Evolutionary conservation across 2,113 vertebrate species (phyloP), one percentile per base, ranked within the genome.

Genomic region (Acinonyx jubatus): DNA sequence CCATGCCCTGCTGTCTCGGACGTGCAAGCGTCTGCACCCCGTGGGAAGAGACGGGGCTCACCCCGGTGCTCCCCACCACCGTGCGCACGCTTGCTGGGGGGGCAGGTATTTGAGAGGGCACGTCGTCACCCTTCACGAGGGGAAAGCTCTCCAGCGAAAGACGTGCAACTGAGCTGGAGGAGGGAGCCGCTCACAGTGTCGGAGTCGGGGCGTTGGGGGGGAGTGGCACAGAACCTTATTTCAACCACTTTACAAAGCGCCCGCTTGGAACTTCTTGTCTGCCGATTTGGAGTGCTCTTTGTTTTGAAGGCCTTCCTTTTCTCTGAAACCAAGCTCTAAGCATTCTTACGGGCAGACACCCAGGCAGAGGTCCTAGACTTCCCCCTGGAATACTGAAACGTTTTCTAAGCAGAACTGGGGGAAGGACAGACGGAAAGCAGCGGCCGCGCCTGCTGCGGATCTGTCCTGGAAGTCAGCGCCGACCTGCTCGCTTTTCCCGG

Each of bases 291-390:
- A 76, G 25, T 36, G 10, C 33, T 65, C 1, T 2, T 69, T 76
- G 29, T n/a, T 29, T 57, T 29, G 48, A 71, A 38, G 38, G 3
- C 2, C 23, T 71, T 38, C 23, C 65, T 91, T 85, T 33, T n/a
- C 83, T 97, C 95, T 87, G 82, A 96, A 93, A 85, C 25, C 50
- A 38, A 93, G 61, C 9, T 71, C 61, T 63, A 25, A 76, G 41
- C 48, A 65, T 41, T 41, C 23, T 52, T 61, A 50, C 27, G n/a
- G 9, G 57, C 21, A 11, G 16, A 3, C 14, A 15, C 11, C n/a
- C 27, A 36, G 2, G n/a, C 78, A 1, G 38, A 2, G 7, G 80
- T 79, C 63, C 63, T 92, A 33, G 57, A 6, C 57, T 71, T 97
- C 74, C 45, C 65, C 38, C 81, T 41, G 68, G 50, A 71, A 84